These are phyloP conservation scores for Caenorhabditis remanei DNA, from an alignment of 1,140 invertebrate genomes.

Conservation along the genomic window DNA sequence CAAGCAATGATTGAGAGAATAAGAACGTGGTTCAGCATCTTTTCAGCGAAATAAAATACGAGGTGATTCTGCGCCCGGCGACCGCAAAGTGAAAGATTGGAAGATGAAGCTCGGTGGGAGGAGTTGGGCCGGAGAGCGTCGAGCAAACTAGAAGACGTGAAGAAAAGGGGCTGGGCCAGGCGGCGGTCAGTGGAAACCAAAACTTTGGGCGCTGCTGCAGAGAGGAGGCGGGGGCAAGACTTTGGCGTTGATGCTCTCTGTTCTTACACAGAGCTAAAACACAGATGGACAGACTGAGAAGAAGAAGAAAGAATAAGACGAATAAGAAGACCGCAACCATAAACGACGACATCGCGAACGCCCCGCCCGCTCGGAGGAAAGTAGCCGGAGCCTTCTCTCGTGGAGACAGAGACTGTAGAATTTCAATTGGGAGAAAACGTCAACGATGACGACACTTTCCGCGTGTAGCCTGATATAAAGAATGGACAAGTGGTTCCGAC, in stretches of 20 bases:
- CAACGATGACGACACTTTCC: conserved; percentile 23
- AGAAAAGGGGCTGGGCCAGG: conserved; percentile 47
- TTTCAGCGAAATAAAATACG: background rate
- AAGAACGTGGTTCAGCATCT: background rate
- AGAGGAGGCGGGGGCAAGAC: background rate
- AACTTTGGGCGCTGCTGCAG: conserved; percentile 12
- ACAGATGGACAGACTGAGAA: conserved; percentile 23
- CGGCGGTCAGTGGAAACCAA: conserved; percentile 47
- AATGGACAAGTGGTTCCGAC: conserved; percentile 20
- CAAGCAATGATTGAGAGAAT: background rate
- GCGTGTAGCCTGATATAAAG: background rate
- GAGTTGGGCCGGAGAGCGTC: conserved; percentile 29
- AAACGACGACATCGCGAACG: conserved; percentile 16
- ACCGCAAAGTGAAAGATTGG: conserved; percentile 28
- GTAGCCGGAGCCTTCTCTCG: background rate
- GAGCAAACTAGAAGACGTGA: conserved; percentile 56
- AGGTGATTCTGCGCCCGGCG: conserved; percentile 37
- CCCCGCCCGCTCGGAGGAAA: conserved; percentile 15
- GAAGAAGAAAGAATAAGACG: background rate
- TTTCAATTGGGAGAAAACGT: conserved; percentile 1
- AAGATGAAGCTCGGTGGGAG: conserved; percentile 54
- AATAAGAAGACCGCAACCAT: background rate
- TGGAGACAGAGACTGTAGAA: background rate
- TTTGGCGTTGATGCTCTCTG: conserved; percentile 18
- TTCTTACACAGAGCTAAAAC: conserved; percentile 26